Conservation (phyloP, 2,888 invertebrate genomes). For the Thumatha senex region DNA sequence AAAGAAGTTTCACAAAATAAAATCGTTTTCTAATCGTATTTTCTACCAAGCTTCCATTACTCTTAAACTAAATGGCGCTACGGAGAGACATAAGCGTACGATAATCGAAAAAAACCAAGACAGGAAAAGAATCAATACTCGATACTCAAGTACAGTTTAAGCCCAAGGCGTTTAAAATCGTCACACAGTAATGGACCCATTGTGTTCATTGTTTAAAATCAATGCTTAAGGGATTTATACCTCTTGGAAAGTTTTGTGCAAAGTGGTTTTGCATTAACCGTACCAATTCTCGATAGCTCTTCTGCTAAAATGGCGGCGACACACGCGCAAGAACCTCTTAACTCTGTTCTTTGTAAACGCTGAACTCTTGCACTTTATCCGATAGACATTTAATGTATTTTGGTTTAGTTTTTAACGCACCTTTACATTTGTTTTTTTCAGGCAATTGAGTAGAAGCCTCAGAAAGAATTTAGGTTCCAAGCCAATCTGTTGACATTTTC, state of each 20-base stretch:
- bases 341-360: neutral
- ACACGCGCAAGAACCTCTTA: neutral
- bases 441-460: neutral
- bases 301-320: neutral
- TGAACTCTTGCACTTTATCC: neutral
- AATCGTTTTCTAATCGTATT: too few relatives aligned
- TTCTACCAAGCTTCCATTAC: too few relatives aligned
- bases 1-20: too few relatives aligned
- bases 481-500: too few relatives aligned
- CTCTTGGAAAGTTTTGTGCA: constrained; percentile 24
- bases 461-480: neutral
- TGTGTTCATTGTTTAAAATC: constrained; percentile 12
- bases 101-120: neutral
- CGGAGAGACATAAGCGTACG: too few relatives aligned
- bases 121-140: neutral
- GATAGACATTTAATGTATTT: neutral
- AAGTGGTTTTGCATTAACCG: constrained; percentile 29
- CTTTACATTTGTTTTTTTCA: neutral
- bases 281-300: constrained; percentile 13
- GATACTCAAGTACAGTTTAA: constrained; percentile 6
- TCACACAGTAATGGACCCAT: constrained; percentile 8
- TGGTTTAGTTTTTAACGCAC: neutral
- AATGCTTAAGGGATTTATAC: constrained; percentile 8
- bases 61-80: too few relatives aligned
- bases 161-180: constrained; percentile 5